Evolutionary conservation across 2,113 vertebrate genomes (phyloP), one percentile per base, ranked within the genome.

Genomic region (Ardeotis arabs): DNA sequence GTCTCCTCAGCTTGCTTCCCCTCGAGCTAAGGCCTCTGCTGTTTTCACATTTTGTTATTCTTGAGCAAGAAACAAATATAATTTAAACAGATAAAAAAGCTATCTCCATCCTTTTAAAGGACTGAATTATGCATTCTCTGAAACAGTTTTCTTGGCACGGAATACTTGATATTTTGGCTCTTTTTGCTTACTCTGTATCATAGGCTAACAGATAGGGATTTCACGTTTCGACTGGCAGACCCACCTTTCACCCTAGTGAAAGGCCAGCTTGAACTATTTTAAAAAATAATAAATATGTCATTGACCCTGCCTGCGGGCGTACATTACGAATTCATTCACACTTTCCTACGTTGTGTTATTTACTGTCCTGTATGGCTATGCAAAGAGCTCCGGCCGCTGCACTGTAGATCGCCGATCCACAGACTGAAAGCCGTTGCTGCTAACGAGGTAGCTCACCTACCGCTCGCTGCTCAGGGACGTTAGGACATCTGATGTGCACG

Each of bases 321-420:
- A 49, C 60, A 97, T 96, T 92, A 68, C 2, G 8, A 93, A 96
- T 94, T 90, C 83, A 74, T 94, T 93, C 87, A 84, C 63, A 11
- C 41, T 86, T 96, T 81, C 85, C 87, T 63, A 5, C 86, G 62
- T 59, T 82, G 47, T 81, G 83, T 97, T 96, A 96, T 96, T 97
- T 96, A 94, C 81, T 85, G 37, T 80, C 87, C 84, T 70, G 17
- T 59, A 70, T 12, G 59, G 59, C 41, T 73, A 62, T 75, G 76
- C 83, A 73, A 50, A 70, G 58, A 53, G 78, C 75, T 88, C 39
- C 53, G 92, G 35, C 59, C 62, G 55, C 39, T 77, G 45, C 23
- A 45, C 74, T 91, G 69, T 90, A 95, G 95, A 94, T 97, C 87
- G 82, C 75, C 84, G 59, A 82, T 37, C 74, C 69, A 8, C 31